Conservation (phyloP, 2,888 invertebrate species). For the Brachyptera risi region DNA sequence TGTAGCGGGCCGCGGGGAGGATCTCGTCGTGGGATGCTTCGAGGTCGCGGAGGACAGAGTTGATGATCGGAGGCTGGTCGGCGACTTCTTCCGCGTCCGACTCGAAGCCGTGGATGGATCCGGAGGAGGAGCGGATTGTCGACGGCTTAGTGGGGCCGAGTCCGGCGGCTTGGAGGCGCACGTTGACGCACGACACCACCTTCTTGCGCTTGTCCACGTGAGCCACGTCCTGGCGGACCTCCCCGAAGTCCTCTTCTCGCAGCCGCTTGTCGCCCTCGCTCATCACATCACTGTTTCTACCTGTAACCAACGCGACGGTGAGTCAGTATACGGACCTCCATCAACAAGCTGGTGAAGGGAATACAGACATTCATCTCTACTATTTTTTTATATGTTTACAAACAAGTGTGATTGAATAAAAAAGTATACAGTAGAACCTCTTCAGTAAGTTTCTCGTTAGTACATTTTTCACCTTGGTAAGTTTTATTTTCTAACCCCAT, state of each 20-base stretch:
- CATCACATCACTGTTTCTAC: constrained; percentile 6
- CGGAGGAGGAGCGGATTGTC: neutral
- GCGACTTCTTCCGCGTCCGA: neutral
- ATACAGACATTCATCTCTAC: too few species aligned
- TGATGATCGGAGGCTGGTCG: constrained; percentile 37
- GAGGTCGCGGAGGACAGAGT: constrained; percentile 43
- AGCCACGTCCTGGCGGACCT: constrained; percentile 29
- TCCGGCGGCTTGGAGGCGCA: constrained; percentile 61
- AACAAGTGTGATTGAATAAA: too few species aligned
- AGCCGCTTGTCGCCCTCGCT: constrained; percentile 27
- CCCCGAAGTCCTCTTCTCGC: constrained; percentile 31
- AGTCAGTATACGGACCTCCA: too few species aligned
- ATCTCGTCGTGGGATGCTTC: constrained; percentile 34
- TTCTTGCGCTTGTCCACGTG: constrained; percentile 40
- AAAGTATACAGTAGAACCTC: too few species aligned
- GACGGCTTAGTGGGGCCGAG: constrained; percentile 37
- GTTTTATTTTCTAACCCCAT: too few species aligned
- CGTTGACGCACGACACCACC: constrained; percentile 56
- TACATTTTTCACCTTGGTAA: too few species aligned
- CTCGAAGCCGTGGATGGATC: neutral
- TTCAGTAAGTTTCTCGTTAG: too few species aligned
- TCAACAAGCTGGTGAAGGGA: too few species aligned
- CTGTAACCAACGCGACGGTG: too few species aligned
- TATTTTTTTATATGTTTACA: too few species aligned
- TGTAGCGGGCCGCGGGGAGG: constrained; percentile 24